Conservation (phyloP, 2,797 vertebrate species). For the Anguilla pacifica region DNA sequence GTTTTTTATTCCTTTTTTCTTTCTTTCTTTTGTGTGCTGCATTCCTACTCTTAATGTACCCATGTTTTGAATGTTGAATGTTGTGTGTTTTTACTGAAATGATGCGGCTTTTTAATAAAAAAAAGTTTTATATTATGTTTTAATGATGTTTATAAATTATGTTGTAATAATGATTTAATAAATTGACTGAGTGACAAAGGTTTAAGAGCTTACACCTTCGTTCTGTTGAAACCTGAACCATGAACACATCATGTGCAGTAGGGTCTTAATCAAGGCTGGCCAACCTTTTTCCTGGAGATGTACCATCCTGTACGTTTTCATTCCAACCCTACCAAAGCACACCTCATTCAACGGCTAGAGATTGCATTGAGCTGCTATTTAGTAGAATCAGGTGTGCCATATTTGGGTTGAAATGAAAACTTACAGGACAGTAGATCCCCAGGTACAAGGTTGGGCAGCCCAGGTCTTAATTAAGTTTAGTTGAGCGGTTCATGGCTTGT, state of each 20-base stretch:
- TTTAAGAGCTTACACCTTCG: not conserved
- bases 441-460: too few species aligned
- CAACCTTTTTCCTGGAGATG: too few species aligned
- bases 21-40: not conserved
- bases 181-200: slow-evolving; percentile 2
- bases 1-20: not conserved
- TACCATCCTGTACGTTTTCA: too few species aligned
- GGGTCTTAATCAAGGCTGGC: not conserved
- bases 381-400: too few species aligned
- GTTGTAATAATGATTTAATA: not conserved
- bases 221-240: not conserved
- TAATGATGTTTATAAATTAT: not conserved
- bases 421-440: too few species aligned
- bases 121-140: not conserved
- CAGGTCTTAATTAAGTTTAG: too few species aligned
- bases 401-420: too few species aligned
- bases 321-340: too few species aligned
- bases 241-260: not conserved
- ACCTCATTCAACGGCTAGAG: too few species aligned
- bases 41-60: not conserved
- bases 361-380: too few species aligned
- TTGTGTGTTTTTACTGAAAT: slow-evolving; percentile 3
- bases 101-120: not conserved
- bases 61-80: not conserved
- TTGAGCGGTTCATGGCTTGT: not conserved